Conservation (phyloP, 2,113 vertebrate species). For the Megaptera novaeangliae region DNA sequence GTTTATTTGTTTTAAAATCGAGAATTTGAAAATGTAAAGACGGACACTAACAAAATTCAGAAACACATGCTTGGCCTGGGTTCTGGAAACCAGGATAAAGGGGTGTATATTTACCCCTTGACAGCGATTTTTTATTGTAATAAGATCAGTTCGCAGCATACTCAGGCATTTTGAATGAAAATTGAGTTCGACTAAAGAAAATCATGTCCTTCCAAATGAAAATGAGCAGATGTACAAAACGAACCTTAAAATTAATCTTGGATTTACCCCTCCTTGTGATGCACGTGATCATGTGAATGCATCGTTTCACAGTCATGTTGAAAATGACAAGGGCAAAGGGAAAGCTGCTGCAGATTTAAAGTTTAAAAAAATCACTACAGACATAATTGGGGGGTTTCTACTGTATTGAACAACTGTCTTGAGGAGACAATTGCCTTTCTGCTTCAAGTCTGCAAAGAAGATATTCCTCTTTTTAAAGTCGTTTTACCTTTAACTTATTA, state of each 20-base stretch:
- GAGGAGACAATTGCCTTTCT: background rate
- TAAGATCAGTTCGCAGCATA: background rate
- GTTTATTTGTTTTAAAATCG: background rate
- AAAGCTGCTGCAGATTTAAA: background rate
- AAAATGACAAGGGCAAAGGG: background rate
- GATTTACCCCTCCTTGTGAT: background rate
- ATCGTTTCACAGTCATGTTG: background rate
- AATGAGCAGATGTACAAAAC: constrained; percentile 47
- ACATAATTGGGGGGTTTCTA: background rate
- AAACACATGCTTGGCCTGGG: background rate
- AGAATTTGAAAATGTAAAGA: background rate
- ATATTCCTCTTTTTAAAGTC: background rate
- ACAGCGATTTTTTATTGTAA: constrained; percentile 11
- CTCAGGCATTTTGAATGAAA: constrained; percentile 46
- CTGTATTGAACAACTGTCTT: background rate
- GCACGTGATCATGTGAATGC: background rate
- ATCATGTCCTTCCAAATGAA: constrained; percentile 47
- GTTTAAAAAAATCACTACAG: background rate
- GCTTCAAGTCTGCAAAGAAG: constrained; percentile 26
- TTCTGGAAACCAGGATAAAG: background rate
- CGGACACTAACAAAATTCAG: background rate
- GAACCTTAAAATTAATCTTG: constrained; percentile 11
- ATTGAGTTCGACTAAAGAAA: constrained; percentile 28
- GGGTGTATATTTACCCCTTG: background rate
- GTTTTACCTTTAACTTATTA: background rate